Conservation (phyloP, 2,113 vertebrate genomes). For the Ctenomys sociabilis region DNA sequence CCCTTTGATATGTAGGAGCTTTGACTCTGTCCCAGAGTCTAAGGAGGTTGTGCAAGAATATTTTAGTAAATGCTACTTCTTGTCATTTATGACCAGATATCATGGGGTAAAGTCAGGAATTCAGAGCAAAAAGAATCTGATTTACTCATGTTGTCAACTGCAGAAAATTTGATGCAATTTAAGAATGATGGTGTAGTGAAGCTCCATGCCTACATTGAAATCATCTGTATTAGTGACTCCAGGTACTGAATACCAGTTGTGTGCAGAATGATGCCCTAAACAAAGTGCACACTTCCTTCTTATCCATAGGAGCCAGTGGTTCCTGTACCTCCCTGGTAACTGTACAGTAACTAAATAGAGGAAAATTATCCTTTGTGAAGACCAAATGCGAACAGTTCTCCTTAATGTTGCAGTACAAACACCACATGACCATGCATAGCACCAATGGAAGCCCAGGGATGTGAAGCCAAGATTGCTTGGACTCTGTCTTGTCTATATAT, state of each 20-base stretch:
- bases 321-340: rapidly evolving
- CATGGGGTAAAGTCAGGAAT: neutral
- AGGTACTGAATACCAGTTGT: neutral
- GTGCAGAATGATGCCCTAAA: neutral
- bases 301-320: neutral
- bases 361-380: neutral
- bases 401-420: neutral
- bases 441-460: neutral
- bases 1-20: neutral
- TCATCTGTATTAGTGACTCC: neutral
- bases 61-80: neutral
- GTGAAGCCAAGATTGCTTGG: neutral
- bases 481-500: neutral
- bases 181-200: slow-evolving; percentile 3
- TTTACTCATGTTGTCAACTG: neutral
- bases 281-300: neutral
- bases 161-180: neutral
- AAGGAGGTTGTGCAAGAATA: neutral
- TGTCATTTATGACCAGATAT: neutral
- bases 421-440: neutral
- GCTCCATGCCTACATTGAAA: neutral
- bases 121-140: neutral
- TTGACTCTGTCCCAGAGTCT: neutral
- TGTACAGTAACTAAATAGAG: neutral
- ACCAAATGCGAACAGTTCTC: neutral